phyloP scores from a whole-genome alignment of 2,888 invertebrate species.

The Ophioninae sp. region DNA sequence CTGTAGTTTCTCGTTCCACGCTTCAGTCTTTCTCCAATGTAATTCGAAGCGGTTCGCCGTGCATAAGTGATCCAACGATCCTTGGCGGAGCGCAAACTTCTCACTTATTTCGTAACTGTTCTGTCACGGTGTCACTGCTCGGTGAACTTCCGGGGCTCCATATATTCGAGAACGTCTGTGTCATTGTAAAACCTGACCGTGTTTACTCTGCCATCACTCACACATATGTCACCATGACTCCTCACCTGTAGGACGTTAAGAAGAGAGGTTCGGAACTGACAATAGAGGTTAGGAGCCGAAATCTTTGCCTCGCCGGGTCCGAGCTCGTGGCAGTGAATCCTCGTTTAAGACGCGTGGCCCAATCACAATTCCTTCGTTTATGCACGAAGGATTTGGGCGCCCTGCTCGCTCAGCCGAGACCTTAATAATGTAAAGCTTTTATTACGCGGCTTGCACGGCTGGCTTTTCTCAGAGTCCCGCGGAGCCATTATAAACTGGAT shows the following conservation, averaged over 20 bases:
- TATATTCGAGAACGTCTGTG: not conserved
- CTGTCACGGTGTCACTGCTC: conserved; percentile 60
- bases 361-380: not conserved
- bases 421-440: conserved; percentile 21
- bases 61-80: conserved; percentile 73
- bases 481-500: conserved; percentile 20
- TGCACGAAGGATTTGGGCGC: not conserved
- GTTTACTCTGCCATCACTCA: conserved; percentile 8
- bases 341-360: not conserved
- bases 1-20: conserved; percentile 71
- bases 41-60: conserved; percentile 70
- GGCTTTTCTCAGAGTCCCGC: conserved; percentile 28
- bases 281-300: not conserved
- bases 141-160: not conserved
- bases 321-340: not conserved
- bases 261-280: too few relatives aligned
- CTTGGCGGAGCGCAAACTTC: conserved; percentile 74
- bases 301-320: not conserved
- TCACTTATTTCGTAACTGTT: conserved; percentile 75
- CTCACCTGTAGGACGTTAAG: conserved; percentile 19
- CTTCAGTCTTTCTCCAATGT: conserved; percentile 66
- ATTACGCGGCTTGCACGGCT: conserved; percentile 15
- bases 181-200: conserved; percentile 5
- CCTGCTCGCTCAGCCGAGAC: not conserved
- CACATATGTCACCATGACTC: not conserved